Conservation (phyloP, 2,113 vertebrate species). For the Pseudorhombus dupliciocellatus region DNA sequence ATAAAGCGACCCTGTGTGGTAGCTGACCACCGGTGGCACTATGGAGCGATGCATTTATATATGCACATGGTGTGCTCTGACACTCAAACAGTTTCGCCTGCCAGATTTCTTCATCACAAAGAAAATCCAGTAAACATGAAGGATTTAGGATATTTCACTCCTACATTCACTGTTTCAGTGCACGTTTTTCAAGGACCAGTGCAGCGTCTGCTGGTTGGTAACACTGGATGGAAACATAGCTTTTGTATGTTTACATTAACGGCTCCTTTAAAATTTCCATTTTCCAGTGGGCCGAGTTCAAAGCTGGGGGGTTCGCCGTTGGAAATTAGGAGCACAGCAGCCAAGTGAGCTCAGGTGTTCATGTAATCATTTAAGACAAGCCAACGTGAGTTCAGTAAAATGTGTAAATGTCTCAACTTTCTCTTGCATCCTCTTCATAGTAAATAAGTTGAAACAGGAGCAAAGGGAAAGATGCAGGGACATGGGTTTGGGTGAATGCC, state of each 20-base stretch:
- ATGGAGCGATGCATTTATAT: neutral
- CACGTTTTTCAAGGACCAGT: too few species aligned
- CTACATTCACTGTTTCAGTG: too few species aligned
- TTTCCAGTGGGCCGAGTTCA: neutral
- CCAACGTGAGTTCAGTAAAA: neutral
- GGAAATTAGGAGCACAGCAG: neutral
- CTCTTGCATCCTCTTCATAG: slow-evolving; percentile 16
- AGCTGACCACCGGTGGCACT: neutral
- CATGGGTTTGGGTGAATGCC: slow-evolving; percentile 44
- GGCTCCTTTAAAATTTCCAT: neutral
- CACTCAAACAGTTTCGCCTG: neutral
- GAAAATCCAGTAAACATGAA: neutral
- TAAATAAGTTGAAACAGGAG: slow-evolving; percentile 24
- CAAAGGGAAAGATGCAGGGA: slow-evolving; percentile 21
- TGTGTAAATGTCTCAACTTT: neutral
- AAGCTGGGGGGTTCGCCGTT: neutral
- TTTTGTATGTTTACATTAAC: too few species aligned
- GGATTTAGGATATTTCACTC: neutral
- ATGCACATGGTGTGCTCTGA: neutral
- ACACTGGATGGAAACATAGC: too few species aligned
- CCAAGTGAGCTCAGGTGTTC: neutral
- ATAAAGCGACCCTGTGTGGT: neutral
- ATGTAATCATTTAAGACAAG: neutral
- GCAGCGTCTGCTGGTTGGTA: too few species aligned
- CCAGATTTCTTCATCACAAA: neutral